A percentile compares a stretch with the other conserved stretches of the same genome.
Conservation (phyloP, 2,113 vertebrate genomes). For the Megaleporinus macrocephalus region DNA sequence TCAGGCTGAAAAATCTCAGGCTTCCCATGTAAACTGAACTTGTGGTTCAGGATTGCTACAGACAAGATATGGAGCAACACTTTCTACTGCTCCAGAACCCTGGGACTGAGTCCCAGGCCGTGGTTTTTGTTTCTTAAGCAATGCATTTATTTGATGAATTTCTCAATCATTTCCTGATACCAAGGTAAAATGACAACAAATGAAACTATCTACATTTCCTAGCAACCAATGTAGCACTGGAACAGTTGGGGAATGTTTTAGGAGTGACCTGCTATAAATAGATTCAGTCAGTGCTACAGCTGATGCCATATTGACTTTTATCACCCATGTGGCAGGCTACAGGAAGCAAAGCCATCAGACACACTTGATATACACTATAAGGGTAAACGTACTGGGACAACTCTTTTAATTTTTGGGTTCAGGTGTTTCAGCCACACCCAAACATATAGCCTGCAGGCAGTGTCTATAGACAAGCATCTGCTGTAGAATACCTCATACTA, state of each 20-base stretch:
- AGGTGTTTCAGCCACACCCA: too few species aligned
- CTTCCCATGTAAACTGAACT: too few species aligned
- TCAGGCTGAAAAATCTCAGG: not conserved
- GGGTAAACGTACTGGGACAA: too few species aligned
- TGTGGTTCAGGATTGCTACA: not conserved
- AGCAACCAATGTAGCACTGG: not conserved
- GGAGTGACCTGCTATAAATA: not conserved
- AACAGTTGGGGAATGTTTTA: not conserved
- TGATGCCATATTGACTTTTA: not conserved
- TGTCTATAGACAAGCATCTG: too few species aligned
- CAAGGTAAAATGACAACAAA: not conserved
- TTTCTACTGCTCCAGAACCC: not conserved
- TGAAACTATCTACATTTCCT: too few species aligned
- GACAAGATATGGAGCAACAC: not conserved
- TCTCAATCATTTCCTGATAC: not conserved
- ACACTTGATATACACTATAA: too few species aligned
- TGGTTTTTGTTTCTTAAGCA: not conserved
- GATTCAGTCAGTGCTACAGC: not conserved
- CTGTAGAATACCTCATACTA: too few species aligned
- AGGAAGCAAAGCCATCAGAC: not conserved
- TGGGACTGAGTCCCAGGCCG: not conserved
- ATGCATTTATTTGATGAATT: not conserved
- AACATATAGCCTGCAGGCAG: too few species aligned
- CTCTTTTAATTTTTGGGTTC: too few species aligned
- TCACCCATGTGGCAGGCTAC: not conserved